A percentile compares a stretch with the other conserved stretches of the same genome.
Conservation (phyloP, 2,888 invertebrate species). For the Apodemia mormo region DNA sequence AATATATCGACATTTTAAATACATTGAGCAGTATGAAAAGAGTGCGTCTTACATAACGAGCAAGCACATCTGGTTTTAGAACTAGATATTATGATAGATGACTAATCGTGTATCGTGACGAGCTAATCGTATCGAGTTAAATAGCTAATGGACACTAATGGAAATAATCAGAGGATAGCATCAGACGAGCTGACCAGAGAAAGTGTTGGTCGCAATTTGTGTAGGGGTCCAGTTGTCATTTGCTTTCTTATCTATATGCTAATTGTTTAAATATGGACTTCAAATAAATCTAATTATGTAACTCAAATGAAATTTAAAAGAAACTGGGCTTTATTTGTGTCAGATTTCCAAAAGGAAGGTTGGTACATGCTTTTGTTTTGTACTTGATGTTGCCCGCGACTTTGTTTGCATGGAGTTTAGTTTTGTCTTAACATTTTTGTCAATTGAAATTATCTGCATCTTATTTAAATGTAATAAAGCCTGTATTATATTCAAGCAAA, state of each 20-base stretch:
- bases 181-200: conserved; percentile 61
- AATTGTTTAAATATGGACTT: conserved; percentile 17
- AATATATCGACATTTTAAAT: background rate
- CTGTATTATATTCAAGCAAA: too few species aligned
- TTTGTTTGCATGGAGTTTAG: too few species aligned
- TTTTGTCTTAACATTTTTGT: too few species aligned
- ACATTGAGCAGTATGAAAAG: background rate
- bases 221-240: conserved; percentile 4
- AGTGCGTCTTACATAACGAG: background rate
- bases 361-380: too few species aligned
- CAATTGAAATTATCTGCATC: too few species aligned
- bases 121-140: conserved; percentile 76
- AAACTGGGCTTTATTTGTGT: background rate
- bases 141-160: conserved; percentile 79
- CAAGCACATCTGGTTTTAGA: conserved; percentile 16
- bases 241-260: conserved; percentile 17
- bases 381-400: too few species aligned
- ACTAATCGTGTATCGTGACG: conserved; percentile 63
- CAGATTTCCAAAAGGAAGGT: background rate
- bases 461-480: too few species aligned
- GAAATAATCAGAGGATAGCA: conserved; percentile 72
- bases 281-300: conserved; percentile 14
- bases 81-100: conserved; percentile 61
- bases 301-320: background rate
- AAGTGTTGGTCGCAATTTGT: conserved; percentile 22